Evolutionary conservation across 1,140 invertebrate genomes (phyloP).

Genomic region (Planococcus citri): DNA sequence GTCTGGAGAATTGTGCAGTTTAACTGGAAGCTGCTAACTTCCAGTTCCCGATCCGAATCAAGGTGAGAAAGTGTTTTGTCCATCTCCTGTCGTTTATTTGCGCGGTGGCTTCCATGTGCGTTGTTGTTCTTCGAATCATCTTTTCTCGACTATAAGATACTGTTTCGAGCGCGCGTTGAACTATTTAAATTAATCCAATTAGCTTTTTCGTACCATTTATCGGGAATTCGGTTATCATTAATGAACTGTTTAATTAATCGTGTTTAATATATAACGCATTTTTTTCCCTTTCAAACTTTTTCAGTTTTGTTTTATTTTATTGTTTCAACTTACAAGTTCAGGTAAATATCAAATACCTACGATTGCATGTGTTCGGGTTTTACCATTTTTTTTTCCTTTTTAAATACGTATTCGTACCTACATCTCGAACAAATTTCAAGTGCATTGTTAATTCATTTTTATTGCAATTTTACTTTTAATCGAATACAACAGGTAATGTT

Average conservation of each 20-base stretch:
- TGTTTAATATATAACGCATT: not conserved
- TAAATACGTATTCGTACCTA: too few relatives aligned
- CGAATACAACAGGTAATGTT: too few relatives aligned
- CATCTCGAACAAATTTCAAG: too few relatives aligned
- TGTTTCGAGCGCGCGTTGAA: not conserved
- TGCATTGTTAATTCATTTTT: too few relatives aligned
- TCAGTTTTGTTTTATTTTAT: not conserved
- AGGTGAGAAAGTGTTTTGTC: conserved; percentile 19
- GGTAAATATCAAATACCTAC: not conserved
- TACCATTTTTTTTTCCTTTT: too few relatives aligned
- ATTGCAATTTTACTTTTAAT: too few relatives aligned
- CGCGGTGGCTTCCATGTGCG: conserved; percentile 13
- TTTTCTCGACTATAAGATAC: not conserved
- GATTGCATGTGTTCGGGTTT: too few relatives aligned
- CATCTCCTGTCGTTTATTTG: conserved; percentile 18
- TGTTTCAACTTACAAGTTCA: not conserved
- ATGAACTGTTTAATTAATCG: not conserved
- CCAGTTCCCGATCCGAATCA: conserved; percentile 11
- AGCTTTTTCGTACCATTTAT: not conserved
- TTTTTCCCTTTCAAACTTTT: not conserved
- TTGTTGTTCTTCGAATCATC: conserved; percentile 16
- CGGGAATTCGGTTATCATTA: not conserved
- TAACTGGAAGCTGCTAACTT: conserved; percentile 16
- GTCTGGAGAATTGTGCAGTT: conserved; percentile 8
- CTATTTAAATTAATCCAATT: conserved; percentile 19